These are phyloP conservation scores for Melanaphis sacchari DNA, from an alignment of 1,140 invertebrate species.

Conservation along the genomic window DNA sequence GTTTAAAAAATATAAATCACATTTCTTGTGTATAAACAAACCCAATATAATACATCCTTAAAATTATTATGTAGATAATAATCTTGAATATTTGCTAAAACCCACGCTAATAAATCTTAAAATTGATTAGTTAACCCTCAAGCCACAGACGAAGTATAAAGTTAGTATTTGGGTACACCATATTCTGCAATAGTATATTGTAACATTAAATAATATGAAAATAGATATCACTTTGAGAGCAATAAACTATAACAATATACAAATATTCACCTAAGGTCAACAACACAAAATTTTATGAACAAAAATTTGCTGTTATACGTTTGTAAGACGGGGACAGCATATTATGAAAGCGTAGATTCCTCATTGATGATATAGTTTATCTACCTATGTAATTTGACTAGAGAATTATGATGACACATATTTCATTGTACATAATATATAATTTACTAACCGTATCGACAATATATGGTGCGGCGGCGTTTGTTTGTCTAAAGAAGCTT, in stretches of 20 bases:
- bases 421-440: background rate
- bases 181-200: no score
- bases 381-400: no score
- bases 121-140: background rate
- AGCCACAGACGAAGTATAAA: background rate
- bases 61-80: background rate
- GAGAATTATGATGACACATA: background rate
- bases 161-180: background rate
- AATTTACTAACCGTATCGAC: background rate
- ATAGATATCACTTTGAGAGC: background rate
- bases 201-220: background rate
- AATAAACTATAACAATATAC: background rate
- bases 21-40: background rate
- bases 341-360: no score
- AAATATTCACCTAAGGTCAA: background rate
- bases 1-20: background rate
- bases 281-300: no score
- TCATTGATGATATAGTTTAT: no score
- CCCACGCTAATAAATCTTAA: background rate
- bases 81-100: background rate
- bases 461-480: background rate
- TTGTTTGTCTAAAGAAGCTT: background rate
- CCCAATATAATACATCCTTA: background rate
- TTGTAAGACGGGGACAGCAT: no score
- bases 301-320: no score